Evolutionary conservation across 2,797 vertebrate genomes (phyloP), one percentile per base, ranked within the genome.

Genomic region (Gallinago stenura): DNA sequence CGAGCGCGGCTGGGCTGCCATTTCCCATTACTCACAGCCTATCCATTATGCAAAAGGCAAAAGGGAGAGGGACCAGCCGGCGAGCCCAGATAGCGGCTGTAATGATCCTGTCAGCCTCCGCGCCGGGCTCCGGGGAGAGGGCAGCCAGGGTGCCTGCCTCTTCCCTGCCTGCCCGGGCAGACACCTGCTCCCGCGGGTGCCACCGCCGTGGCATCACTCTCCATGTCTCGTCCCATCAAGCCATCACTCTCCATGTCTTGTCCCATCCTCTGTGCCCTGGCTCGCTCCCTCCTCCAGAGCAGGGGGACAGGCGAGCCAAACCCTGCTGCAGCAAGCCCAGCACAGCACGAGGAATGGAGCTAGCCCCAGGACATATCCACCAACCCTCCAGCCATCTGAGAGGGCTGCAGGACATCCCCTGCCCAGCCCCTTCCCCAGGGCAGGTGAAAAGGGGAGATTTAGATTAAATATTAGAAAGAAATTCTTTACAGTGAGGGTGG

Each of bases 1-100:
- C 93, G 62, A 97, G 96, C 93, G 88, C 83, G 92, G 96, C 96
- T 95, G 96, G 95, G 95, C 96, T 97, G 97, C 97, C 97, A 97
- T 96, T 97, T 97, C 97, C 97, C 97, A 98, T 98, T 98, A 97
- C 96, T 98, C 97, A 97, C 97, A 98, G 95, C 93, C 95, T 95
- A 97, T 97, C 96, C 97, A 98, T 98, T 97, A 97, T 97, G 97
- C 96, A 97, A 97, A 96, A 96, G 97, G 92, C 87, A 28, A 96
- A 95, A 91, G 88, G 82, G 87, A 95, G 93, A 86, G 89, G 90
- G 94, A 87, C 54, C 79, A 94, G 89, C 87, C 35, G 53, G 71
- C 45, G 94, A 91, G 93, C 94, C 94, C 91, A 84, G 91, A 93
- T 85, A 96, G 96, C 21, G 22, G 70, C 88, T 94, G 95, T 85